Percentiles rank a stretch among this genome's conserved stretches.
These are phyloP conservation scores for Microcebus jonahi DNA, from an alignment of 2,113 vertebrate species.

Conservation along the genomic window DNA sequence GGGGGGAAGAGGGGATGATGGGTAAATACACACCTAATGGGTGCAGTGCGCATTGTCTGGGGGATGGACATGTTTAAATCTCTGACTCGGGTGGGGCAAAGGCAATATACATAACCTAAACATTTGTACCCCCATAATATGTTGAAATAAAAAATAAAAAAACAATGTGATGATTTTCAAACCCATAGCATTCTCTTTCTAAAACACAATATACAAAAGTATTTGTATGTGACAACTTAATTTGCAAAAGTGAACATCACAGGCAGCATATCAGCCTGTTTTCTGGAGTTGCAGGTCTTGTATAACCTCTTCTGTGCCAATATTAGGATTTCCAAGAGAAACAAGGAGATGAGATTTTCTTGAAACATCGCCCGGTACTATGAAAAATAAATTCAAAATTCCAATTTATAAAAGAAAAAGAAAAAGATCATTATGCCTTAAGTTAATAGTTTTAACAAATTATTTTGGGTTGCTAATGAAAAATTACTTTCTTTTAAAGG, in stretches of 20 bases:
- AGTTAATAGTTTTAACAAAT: background rate
- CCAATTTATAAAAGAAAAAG: background rate
- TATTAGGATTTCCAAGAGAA: constrained; percentile 49
- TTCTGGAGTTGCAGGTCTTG: background rate
- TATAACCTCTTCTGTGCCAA: background rate
- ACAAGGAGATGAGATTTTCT: background rate
- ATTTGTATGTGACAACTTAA: background rate
- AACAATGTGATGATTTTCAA: background rate
- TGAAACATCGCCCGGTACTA: background rate
- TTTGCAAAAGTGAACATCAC: constrained; percentile 4
- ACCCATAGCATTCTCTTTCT: background rate
- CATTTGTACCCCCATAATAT: too few species aligned
- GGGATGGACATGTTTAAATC: too few species aligned
- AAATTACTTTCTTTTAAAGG: background rate
- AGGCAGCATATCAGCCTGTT: background rate
- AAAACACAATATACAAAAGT: background rate
- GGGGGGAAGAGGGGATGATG: too few species aligned
- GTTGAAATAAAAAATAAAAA: background rate
- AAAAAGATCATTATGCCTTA: background rate
- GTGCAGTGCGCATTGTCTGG: too few species aligned
- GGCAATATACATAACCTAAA: too few species aligned
- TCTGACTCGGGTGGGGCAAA: too few species aligned
- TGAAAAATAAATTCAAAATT: constrained; percentile 9
- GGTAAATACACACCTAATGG: too few species aligned
- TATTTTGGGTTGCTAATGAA: background rate